A percentile compares a stretch with the other conserved stretches of the same genome.
Evolutionary conservation across 2,797 vertebrate genomes (phyloP).

Genomic region (Phoxinus dragarum): DNA sequence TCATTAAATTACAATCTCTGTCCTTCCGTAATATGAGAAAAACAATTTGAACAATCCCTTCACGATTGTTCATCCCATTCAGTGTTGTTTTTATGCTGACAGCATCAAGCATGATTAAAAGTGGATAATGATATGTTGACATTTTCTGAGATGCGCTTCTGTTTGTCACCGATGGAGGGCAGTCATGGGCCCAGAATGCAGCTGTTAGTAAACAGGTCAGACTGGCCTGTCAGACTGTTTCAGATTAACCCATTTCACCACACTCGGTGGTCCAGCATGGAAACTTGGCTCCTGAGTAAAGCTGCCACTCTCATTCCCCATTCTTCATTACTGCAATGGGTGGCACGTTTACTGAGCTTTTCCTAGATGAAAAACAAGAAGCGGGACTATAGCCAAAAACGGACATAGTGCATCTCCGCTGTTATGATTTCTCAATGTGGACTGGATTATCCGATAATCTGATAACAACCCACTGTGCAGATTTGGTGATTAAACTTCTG

Average conservation of each 20-base stretch:
- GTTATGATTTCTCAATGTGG: slow-evolving; percentile 72
- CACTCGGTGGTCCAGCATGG: slow-evolving; percentile 37
- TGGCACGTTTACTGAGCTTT: slow-evolving; percentile 8
- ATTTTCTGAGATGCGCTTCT: slow-evolving; percentile 3
- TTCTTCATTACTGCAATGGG: slow-evolving; percentile 46
- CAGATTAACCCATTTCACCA: slow-evolving; percentile 58
- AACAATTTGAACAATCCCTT: slow-evolving; percentile 1
- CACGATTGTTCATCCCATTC: slow-evolving; percentile 3
- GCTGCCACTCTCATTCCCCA: neutral
- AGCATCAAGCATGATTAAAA: slow-evolving; percentile 21
- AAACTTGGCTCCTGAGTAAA: slow-evolving; percentile 42
- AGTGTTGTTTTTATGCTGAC: slow-evolving; percentile 19
- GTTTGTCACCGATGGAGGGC: slow-evolving; percentile 63
- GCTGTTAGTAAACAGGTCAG: slow-evolving; percentile 54
- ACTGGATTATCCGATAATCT: slow-evolving; percentile 81
- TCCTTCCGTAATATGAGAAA: neutral
- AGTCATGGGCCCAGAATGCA: slow-evolving; percentile 55
- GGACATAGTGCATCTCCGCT: slow-evolving; percentile 15
- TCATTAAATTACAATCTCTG: neutral
- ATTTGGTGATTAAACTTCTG: slow-evolving; percentile 78
- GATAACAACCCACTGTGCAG: slow-evolving; percentile 78
- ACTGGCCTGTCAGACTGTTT: slow-evolving; percentile 36
- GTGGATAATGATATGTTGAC: slow-evolving; percentile 16
- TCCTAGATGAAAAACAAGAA: neutral
- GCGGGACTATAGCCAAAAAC: neutral